phyloP scores from a whole-genome alignment of 1,140 invertebrate species.

The Drosophila seguyi region DNA sequence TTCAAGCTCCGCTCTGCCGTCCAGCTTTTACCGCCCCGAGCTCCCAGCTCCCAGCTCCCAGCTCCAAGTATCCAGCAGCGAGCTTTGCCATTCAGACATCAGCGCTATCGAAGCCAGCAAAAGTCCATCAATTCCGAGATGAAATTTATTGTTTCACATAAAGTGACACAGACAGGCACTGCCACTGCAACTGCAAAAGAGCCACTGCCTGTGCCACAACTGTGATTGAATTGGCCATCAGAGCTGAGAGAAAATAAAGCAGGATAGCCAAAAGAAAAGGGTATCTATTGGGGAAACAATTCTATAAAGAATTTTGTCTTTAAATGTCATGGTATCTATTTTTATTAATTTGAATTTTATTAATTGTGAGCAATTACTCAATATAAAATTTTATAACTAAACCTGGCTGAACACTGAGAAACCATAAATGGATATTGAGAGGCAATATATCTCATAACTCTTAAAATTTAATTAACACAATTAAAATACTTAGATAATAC shows the following conservation, averaged over 20 bases:
- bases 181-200: slow-evolving; percentile 25
- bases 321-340: too few species aligned
- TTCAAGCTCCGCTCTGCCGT: slow-evolving; percentile 30
- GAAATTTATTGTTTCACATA: slow-evolving; percentile 61
- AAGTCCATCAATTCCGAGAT: slow-evolving; percentile 59
- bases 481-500: neutral
- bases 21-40: slow-evolving; percentile 1
- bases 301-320: too few species aligned
- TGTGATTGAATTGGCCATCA: slow-evolving; percentile 42
- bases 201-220: slow-evolving; percentile 8
- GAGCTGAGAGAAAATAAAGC: neutral
- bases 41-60: neutral
- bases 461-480: too few species aligned
- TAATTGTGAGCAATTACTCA: too few species aligned
- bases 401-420: too few species aligned
- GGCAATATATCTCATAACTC: too few species aligned
- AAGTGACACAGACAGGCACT: slow-evolving; percentile 41
- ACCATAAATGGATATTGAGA: too few species aligned
- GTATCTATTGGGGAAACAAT: too few species aligned
- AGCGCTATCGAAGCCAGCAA: slow-evolving; percentile 40
- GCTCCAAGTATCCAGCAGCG: neutral
- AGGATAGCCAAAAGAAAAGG: too few species aligned
- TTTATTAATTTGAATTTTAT: neutral
- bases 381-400: too few species aligned
- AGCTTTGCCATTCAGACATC: slow-evolving; percentile 31